These are phyloP conservation scores for Amphimallon solstitiale DNA, from an alignment of 2,888 invertebrate species.

Conservation along the genomic window DNA sequence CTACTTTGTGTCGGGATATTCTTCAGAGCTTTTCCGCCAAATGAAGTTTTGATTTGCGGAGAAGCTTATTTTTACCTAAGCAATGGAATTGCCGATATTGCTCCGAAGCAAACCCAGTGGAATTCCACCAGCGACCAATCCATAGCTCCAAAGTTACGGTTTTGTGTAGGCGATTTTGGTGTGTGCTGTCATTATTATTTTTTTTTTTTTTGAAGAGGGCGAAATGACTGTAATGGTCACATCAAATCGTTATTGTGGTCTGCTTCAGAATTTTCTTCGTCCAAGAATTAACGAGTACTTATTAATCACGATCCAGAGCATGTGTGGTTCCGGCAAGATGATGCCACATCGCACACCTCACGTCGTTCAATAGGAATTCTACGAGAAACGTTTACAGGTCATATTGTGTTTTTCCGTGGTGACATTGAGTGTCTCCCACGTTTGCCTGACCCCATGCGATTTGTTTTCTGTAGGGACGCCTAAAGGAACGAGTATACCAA, in stretches of 20 bases:
- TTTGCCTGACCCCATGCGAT: conserved; percentile 36
- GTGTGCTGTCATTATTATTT: too few relatives aligned
- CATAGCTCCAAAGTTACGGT: too few relatives aligned
- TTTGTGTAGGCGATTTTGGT: too few relatives aligned
- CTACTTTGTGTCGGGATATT: not conserved
- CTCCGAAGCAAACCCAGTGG: too few relatives aligned
- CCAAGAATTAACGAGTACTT: not conserved
- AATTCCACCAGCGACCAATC: too few relatives aligned
- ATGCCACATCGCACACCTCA: too few relatives aligned
- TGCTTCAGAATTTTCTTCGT: not conserved
- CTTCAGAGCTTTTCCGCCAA: not conserved
- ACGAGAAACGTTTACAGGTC: conserved; percentile 31
- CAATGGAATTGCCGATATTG: too few relatives aligned
- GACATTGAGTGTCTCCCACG: not conserved
- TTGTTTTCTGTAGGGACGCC: too few relatives aligned
- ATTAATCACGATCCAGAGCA: not conserved
- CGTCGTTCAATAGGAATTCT: not conserved
- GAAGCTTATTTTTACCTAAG: too few relatives aligned
- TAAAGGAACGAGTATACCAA: not conserved
- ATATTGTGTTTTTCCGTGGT: conserved; percentile 35
- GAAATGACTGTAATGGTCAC: not conserved
- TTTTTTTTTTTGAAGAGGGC: not conserved
- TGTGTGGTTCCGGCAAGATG: not conserved
- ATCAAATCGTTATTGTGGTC: not conserved
- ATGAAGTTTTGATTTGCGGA: not conserved